Evolutionary conservation across 2,888 invertebrate species (phyloP), one percentile per base, ranked within the genome.

Genomic region (Colletes collaris): DNA sequence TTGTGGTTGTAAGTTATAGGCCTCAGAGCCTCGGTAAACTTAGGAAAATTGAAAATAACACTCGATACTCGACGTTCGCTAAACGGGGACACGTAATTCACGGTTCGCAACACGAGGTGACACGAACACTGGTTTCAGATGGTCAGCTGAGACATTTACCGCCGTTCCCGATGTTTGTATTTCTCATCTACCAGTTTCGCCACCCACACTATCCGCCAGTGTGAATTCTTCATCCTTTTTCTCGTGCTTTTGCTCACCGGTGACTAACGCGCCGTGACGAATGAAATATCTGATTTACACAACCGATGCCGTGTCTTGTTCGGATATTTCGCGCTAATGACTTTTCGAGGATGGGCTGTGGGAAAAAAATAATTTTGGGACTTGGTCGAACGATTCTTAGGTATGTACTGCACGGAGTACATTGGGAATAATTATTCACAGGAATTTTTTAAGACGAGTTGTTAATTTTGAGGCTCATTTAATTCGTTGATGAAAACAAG

Each of bases 181-280:
- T 91, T 92, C 90, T 90, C 91, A 90, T 92, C 90, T 89, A 90
- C 92, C 89, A 91, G 89, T 89, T 89, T 85, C 81, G 90, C 89
- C 90, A 90, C 91, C 90, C 91, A 90, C 91, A 89, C 89, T 79
- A 72, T 37, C n/a, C 59, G 66, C 83, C 60, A 3, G 4, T 62
- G 64, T 83, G 83, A 85, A 87, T 88, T 85, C 84, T 78, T 81
- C 82, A 58, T 79, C 71, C 85, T 84, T 76, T 63, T 73, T 72
- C 59, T 62, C 76, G 58, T 56, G 46, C 72, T 76, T 56, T 75
- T 64, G 70, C 75, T 78, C 81, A 70, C 74, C 80, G 81, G 76
- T 84, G 84, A 81, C 79, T 84, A 84, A 83, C 78, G 78, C 76
- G 82, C 81, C 84, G 84, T 86, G 86, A 88, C 85, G 84, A 88